These are phyloP conservation scores for Andricus quercusramuli DNA, from an alignment of 2,888 invertebrate genomes.

Conservation along the genomic window DNA sequence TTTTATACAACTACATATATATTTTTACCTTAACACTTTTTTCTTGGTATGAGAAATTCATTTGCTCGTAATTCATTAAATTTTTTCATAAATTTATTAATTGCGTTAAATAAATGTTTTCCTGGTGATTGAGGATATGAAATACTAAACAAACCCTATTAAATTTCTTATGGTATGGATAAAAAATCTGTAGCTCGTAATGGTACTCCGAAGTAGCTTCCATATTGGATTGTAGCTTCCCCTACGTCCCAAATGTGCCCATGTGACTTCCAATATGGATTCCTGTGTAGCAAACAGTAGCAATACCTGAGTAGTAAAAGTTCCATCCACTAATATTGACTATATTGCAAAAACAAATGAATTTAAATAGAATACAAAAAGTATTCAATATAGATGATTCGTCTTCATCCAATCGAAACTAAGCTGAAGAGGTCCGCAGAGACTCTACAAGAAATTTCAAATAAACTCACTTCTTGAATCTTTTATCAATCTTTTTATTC, in stretches of 20 bases:
- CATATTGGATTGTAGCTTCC: slow-evolving; percentile 2
- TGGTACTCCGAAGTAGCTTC: background rate
- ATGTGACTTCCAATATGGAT: slow-evolving; percentile 7
- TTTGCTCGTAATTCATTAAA: too few relatives aligned
- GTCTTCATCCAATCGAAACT: background rate
- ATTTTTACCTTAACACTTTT: background rate
- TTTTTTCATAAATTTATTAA: too few relatives aligned
- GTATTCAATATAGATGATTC: background rate
- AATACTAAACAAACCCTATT: too few relatives aligned
- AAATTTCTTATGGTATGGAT: too few relatives aligned
- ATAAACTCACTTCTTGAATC: background rate
- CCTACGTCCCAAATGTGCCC: background rate
- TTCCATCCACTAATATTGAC: background rate
- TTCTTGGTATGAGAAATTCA: background rate
- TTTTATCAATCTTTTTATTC: slow-evolving; percentile 27
- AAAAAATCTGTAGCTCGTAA: background rate
- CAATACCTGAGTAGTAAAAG: background rate
- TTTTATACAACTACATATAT: background rate
- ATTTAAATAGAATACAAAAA: background rate
- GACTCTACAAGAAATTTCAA: background rate
- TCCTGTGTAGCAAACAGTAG: background rate
- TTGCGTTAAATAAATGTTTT: too few relatives aligned
- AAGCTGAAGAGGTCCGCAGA: slow-evolving; percentile 1
- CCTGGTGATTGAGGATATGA: too few relatives aligned
- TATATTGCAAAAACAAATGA: background rate